Evolutionary conservation across 2,113 vertebrate genomes (phyloP).

Genomic region (Centropus bengalensis): DNA sequence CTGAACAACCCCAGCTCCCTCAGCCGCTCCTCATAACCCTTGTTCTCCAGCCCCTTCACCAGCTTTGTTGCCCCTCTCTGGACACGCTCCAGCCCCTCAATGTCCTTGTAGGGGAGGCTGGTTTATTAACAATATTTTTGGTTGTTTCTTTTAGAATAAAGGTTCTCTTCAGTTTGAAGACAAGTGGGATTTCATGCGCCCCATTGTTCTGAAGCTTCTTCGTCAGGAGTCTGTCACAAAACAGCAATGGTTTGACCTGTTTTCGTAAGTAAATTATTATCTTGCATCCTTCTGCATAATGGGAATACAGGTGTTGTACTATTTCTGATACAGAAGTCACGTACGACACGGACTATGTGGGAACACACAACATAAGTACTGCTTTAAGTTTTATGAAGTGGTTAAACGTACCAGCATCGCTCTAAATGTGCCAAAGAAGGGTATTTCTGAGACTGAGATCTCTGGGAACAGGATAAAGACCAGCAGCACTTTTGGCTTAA

Average conservation of each 20-base stretch:
- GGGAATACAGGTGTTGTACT: not conserved
- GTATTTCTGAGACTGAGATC: not conserved
- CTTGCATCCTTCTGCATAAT: conserved; percentile 43
- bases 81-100: no score
- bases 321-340: not conserved
- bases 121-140: not conserved
- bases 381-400: not conserved
- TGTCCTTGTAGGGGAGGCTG: no score
- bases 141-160: conserved; percentile 86
- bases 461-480: not conserved
- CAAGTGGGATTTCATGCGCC: conserved; percentile 99
- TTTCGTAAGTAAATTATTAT: conserved; percentile 87
- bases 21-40: no score
- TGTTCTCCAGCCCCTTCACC: no score
- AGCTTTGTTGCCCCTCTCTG: no score
- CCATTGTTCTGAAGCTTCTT: conserved; percentile 96
- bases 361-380: not conserved
- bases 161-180: conserved; percentile 99
- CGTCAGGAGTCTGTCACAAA: conserved; percentile 98
- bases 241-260: conserved; percentile 98
- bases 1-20: no score
- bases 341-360: not conserved
- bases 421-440: not conserved
- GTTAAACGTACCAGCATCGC: not conserved
- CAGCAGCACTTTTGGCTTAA: not conserved